These are phyloP conservation scores for Drosophila longiperda DNA, from an alignment of 2,888 invertebrate species.

Conservation along the genomic window DNA sequence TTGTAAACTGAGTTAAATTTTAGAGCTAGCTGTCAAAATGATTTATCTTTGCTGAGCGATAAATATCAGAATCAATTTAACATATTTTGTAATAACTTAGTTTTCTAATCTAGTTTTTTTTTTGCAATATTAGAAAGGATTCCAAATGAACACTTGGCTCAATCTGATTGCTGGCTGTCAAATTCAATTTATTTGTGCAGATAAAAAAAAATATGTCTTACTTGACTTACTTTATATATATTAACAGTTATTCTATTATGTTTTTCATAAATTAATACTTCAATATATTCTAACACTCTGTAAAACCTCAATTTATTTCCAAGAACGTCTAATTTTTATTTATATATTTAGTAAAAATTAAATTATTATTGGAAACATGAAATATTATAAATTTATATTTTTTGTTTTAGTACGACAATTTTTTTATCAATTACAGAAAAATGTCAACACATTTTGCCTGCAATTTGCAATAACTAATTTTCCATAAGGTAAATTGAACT, in stretches of 20 bases:
- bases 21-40: not conserved
- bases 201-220: not conserved
- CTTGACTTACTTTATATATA: not conserved
- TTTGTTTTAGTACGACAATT: too few relatives aligned
- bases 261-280: not conserved
- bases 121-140: too few relatives aligned
- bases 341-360: too few relatives aligned
- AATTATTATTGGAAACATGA: too few relatives aligned
- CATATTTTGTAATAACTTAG: too few relatives aligned
- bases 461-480: not conserved
- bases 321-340: not conserved
- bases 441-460: too few relatives aligned
- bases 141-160: too few relatives aligned
- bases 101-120: too few relatives aligned
- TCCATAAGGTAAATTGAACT: not conserved
- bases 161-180: not conserved
- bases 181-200: not conserved
- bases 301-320: not conserved
- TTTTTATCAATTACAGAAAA: too few relatives aligned
- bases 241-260: not conserved
- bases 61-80: too few relatives aligned
- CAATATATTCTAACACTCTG: not conserved
- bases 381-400: too few relatives aligned
- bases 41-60: too few relatives aligned
- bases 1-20: not conserved